Evolutionary conservation across 2,113 vertebrate species (phyloP).

Genomic region (Cinclus mexicanus): DNA sequence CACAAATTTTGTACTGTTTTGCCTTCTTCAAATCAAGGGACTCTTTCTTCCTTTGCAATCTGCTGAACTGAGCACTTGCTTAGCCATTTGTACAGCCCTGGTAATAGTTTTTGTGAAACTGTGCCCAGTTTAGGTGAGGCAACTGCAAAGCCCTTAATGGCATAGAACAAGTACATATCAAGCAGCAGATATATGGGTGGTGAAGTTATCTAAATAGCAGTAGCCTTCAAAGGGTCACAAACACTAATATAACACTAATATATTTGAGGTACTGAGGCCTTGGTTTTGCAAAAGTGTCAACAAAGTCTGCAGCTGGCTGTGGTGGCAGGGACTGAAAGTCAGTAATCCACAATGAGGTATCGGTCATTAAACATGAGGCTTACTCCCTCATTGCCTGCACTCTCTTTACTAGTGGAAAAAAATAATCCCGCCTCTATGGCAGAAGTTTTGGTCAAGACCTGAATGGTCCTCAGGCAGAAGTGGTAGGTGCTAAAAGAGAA

Average conservation of each 20-base stretch:
- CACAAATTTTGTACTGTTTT: background rate
- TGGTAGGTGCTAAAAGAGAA: constrained; percentile 49
- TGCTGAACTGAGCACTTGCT: background rate
- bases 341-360: background rate
- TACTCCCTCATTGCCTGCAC: background rate
- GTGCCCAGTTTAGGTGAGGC: background rate
- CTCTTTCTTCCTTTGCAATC: background rate
- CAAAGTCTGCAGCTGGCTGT: background rate
- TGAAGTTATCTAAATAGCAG: background rate
- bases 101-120: background rate
- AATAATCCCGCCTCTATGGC: background rate
- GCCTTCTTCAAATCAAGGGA: background rate
- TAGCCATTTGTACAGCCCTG: background rate
- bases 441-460: background rate
- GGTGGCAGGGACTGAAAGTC: background rate
- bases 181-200: background rate
- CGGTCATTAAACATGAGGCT: background rate
- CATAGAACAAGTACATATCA: background rate
- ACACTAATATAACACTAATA: background rate
- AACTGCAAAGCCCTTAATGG: background rate
- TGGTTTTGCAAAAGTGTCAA: background rate
- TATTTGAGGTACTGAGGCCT: background rate
- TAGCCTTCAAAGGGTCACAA: background rate
- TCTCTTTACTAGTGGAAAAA: background rate
- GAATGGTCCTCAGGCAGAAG: background rate